These are phyloP conservation scores for Lysiphlebus fabarum DNA, from an alignment of 1,140 invertebrate species.

Conservation along the genomic window DNA sequence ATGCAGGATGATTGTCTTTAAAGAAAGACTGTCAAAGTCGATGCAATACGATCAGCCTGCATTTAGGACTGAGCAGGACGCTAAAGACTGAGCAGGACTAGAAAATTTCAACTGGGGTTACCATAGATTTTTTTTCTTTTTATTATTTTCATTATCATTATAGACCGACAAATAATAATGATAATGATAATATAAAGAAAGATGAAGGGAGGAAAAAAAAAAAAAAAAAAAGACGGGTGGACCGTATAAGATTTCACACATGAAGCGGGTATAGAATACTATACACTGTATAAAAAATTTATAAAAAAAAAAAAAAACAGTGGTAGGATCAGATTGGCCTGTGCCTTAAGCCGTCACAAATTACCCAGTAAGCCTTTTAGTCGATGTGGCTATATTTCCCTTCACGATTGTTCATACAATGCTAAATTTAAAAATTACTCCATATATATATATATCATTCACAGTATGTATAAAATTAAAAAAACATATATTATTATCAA, in stretches of 20 bases:
- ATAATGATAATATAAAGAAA: conserved; percentile 2
- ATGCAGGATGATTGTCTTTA: too few relatives aligned
- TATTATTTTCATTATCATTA: background rate
- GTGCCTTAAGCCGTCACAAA: conserved; percentile 49
- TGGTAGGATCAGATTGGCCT: conserved; percentile 45
- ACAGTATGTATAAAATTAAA: too few relatives aligned
- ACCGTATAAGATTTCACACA: conserved; percentile 48
- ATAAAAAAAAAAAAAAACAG: conserved; percentile 5
- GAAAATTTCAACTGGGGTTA: too few relatives aligned
- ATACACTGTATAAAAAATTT: background rate
- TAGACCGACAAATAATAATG: too few relatives aligned
- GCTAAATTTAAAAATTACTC: too few relatives aligned
- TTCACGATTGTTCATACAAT: conserved; percentile 10
- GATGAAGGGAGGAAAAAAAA: conserved; percentile 28
- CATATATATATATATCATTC: too few relatives aligned
- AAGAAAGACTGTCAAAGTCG: too few relatives aligned
- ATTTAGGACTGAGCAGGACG: too few relatives aligned
- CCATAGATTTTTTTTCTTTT: conserved; percentile 7
- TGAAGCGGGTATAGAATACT: conserved; percentile 14
- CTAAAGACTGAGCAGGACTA: too few relatives aligned
- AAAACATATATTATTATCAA: too few relatives aligned
- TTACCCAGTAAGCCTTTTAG: conserved; percentile 52
- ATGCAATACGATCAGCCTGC: too few relatives aligned
- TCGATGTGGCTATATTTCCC: conserved; percentile 41
- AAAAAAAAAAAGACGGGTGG: conserved; percentile 19